Evolutionary conservation across 2,113 vertebrate genomes (phyloP).

Genomic region (Notechis scutatus): DNA sequence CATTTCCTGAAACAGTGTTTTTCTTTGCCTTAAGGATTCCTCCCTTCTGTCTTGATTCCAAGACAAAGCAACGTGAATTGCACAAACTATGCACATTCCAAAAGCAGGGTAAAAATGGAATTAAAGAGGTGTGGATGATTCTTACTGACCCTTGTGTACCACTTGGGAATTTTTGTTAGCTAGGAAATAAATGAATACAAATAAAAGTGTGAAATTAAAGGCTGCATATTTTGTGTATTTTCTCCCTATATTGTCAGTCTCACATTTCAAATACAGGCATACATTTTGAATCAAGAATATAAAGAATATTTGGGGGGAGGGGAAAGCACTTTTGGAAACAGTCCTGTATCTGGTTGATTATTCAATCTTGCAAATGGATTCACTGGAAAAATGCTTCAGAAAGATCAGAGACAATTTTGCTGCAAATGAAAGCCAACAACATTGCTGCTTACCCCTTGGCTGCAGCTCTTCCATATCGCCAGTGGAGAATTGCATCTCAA

Average conservation of each 20-base stretch:
- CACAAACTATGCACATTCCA: constrained; percentile 29
- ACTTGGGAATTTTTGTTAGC: constrained; percentile 24
- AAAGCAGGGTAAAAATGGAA: constrained; percentile 29
- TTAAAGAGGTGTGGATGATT: constrained; percentile 46
- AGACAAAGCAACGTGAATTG: constrained; percentile 26
- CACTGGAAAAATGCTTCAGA: not conserved
- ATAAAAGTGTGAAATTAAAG: constrained; percentile 54
- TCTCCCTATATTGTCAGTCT: not conserved
- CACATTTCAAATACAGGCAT: not conserved
- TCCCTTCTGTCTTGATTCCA: not conserved
- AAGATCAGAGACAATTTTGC: not conserved
- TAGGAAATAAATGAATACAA: constrained; percentile 30
- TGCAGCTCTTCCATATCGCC: not conserved
- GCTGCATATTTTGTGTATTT: not conserved
- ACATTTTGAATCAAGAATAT: not conserved
- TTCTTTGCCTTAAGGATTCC: constrained; percentile 54
- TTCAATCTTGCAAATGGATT: not conserved
- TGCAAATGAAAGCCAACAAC: not conserved
- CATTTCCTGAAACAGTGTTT: constrained; percentile 94
- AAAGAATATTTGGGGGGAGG: not conserved
- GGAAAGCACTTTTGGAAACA: too few species aligned
- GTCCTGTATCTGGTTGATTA: not conserved
- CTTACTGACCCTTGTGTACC: constrained; percentile 35
- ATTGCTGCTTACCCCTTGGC: not conserved
- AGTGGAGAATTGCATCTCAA: not conserved